These are phyloP conservation scores for Apamea epomidion DNA, from an alignment of 2,888 invertebrate genomes.

Conservation along the genomic window DNA sequence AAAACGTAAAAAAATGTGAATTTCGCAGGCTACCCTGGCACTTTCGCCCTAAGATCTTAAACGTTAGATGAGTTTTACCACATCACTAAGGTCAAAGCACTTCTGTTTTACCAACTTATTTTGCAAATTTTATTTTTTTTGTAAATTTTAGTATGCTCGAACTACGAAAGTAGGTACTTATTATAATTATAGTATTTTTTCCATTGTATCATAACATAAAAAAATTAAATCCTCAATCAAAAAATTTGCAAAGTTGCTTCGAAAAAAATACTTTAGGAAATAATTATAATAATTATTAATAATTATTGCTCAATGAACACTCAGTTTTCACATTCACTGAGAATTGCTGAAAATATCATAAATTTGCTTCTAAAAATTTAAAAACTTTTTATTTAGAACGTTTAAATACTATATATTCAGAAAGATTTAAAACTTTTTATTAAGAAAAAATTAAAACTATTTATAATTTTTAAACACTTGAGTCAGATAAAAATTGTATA, in stretches of 20 bases:
- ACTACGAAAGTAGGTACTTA: neutral
- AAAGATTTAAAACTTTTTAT: neutral
- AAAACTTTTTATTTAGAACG: neutral
- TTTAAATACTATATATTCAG: too few relatives aligned
- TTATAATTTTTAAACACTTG: neutral
- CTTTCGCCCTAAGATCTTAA: neutral
- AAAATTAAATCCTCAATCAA: neutral
- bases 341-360: neutral
- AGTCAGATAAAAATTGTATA: neutral
- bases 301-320: neutral
- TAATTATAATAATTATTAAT: neutral
- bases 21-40: neutral
- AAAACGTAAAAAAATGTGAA: neutral
- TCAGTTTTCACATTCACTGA: neutral
- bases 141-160: neutral
- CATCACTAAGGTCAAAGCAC: neutral
- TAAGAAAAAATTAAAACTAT: neutral
- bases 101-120: neutral
- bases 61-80: neutral
- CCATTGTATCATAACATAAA: neutral
- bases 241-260: neutral
- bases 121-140: neutral
- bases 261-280: neutral
- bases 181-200: neutral
- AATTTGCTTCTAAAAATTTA: neutral